phyloP scores from a whole-genome alignment of 2,888 invertebrate species.

The Coronaproctus castanopsis region DNA sequence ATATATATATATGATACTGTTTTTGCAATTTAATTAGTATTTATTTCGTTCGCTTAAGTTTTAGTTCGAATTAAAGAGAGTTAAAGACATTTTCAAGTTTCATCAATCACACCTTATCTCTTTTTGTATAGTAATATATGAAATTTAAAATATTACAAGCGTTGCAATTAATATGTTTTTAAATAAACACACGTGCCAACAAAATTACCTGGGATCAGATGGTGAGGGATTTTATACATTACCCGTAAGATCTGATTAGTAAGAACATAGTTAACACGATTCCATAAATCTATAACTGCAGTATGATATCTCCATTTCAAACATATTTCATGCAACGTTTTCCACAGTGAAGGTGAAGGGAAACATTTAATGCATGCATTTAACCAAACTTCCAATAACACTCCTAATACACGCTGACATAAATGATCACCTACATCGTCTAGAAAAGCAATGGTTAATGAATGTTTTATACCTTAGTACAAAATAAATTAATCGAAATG shows the following conservation, averaged over 20 bases:
- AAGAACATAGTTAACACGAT: slow-evolving; percentile 71
- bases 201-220: not conserved
- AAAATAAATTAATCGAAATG: not conserved
- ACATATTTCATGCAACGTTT: slow-evolving; percentile 79
- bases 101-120: too few species aligned
- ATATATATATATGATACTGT: too few species aligned
- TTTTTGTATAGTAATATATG: too few species aligned
- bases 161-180: too few species aligned
- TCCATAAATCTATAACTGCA: slow-evolving; percentile 85
- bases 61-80: too few species aligned
- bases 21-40: too few species aligned
- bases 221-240: slow-evolving; percentile 38
- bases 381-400: slow-evolving; percentile 70
- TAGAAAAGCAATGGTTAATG: slow-evolving; percentile 19
- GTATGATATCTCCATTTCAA: slow-evolving; percentile 85
- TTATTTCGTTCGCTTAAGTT: too few species aligned
- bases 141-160: too few species aligned
- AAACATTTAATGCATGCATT: slow-evolving; percentile 60
- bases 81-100: too few species aligned
- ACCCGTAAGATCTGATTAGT: slow-evolving; percentile 64
- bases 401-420: slow-evolving; percentile 80
- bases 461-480: not conserved
- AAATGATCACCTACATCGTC: slow-evolving; percentile 90
- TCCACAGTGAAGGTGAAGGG: slow-evolving; percentile 88
- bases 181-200: too few species aligned